These are phyloP conservation scores for Physocephala rufipes DNA, from an alignment of 2,888 invertebrate genomes.

Conservation along the genomic window DNA sequence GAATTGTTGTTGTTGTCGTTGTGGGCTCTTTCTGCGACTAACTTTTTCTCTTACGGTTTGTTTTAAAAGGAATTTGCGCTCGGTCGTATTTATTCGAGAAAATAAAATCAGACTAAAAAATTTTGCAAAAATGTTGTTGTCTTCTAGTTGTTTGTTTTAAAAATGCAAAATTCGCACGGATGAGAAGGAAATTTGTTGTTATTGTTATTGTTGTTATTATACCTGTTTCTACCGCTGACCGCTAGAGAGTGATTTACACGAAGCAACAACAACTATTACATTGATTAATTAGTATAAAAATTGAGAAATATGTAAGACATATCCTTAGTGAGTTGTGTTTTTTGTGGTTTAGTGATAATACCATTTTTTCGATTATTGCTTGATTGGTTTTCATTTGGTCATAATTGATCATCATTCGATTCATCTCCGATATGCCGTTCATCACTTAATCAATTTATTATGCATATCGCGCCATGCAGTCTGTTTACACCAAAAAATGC, in stretches of 20 bases:
- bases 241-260: not conserved
- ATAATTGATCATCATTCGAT: no score
- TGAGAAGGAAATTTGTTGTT: not conserved
- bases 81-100: not conserved
- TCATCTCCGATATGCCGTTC: no score
- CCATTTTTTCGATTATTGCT: not conserved
- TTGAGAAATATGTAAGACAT: not conserved
- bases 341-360: not conserved
- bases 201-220: no score
- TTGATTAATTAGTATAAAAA: constrained; percentile 19
- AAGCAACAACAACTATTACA: not conserved
- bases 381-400: no score
- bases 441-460: no score
- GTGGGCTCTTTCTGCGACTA: not conserved
- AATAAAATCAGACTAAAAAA: constrained; percentile 17
- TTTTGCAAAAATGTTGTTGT: not conserved
- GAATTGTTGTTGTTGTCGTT: not conserved
- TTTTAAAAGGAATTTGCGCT: constrained; percentile 10
- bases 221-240: not conserved
- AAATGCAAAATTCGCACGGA: not conserved
- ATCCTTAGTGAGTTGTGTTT: not conserved
- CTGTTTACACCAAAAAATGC: no score
- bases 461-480: no score
- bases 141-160: not conserved
- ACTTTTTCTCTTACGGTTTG: not conserved